phyloP scores from a whole-genome alignment of 2,888 invertebrate genomes.

The Drosophila prolongata region DNA sequence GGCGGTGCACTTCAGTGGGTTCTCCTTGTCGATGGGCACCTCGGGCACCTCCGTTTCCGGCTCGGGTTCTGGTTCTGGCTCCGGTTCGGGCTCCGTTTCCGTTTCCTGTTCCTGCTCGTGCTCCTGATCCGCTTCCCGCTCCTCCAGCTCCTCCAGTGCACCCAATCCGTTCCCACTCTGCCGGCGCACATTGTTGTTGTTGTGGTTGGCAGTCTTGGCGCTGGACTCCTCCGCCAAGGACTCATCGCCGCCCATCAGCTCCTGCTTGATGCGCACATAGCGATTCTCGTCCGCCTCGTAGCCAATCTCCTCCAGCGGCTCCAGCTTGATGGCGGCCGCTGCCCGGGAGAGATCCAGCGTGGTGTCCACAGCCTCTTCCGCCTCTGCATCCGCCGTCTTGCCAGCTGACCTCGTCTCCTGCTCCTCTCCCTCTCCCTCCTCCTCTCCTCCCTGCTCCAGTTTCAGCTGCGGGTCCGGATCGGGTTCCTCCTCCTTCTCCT shows the following conservation, averaged over 20 bases:
- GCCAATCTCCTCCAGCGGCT: slow-evolving; percentile 60
- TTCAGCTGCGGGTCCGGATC: neutral
- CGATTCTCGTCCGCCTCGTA: slow-evolving; percentile 70
- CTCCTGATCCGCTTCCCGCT: slow-evolving; percentile 1
- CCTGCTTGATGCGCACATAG: slow-evolving; percentile 77
- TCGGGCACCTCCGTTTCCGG: slow-evolving; percentile 86
- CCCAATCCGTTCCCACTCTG: slow-evolving; percentile 30
- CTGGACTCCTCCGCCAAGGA: slow-evolving; percentile 21
- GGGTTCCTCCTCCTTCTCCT: neutral
- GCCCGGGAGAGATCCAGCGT: slow-evolving; percentile 51
- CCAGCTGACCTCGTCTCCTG: neutral
- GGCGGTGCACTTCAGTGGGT: slow-evolving; percentile 94
- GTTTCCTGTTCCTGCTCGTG: slow-evolving; percentile 1
- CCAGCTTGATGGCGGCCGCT: slow-evolving; percentile 59
- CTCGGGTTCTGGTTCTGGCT: slow-evolving; percentile 59
- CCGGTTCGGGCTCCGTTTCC: slow-evolving; percentile 36
- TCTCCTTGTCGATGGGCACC: slow-evolving; percentile 95
- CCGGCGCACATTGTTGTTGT: slow-evolving; percentile 28
- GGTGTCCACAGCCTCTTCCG: slow-evolving; percentile 4
- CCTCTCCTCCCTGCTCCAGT: neutral
- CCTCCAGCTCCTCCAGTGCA: slow-evolving; percentile 10
- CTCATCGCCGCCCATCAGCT: slow-evolving; percentile 65
- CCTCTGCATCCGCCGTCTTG: neutral
- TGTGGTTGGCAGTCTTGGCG: slow-evolving; percentile 39
- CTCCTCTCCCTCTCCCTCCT: neutral